Evolutionary conservation across 64 coral and sea anemone species (phyloP).

Genomic region (Acropora tenuis): DNA sequence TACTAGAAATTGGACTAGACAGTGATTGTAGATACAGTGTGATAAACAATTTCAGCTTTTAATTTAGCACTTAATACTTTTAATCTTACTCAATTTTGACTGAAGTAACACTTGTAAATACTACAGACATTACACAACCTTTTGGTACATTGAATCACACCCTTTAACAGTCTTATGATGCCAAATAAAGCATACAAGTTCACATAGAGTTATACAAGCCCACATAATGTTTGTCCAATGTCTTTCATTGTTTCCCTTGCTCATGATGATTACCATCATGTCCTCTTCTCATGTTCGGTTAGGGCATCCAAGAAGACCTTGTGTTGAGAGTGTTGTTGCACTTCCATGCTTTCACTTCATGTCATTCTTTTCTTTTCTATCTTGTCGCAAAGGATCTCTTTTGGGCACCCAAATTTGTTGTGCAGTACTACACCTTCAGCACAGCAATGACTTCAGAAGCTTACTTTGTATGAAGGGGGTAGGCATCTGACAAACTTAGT

Average conservation of each 20-base stretch:
- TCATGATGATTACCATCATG: neutral
- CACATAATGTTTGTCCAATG: neutral
- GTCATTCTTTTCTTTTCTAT: neutral
- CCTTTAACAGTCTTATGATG: no score
- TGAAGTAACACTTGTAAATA: no score
- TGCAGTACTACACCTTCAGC: neutral
- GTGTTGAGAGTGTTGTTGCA: neutral
- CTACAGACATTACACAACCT: no score
- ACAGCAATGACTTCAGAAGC: neutral
- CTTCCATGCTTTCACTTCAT: neutral
- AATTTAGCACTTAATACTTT: no score
- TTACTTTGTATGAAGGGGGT: neutral
- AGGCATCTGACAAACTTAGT: neutral
- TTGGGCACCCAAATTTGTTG: neutral
- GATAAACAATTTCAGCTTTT: no score
- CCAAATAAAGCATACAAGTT: no score
- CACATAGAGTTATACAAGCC: no score
- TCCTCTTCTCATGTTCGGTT: conserved; percentile 23
- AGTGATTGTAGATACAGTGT: no score
- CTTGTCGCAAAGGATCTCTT: neutral
- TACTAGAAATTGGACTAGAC: no score
- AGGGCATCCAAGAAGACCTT: conserved; percentile 1
- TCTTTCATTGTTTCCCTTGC: conserved; percentile 3
- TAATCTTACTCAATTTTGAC: no score
- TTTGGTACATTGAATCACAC: no score